These are phyloP conservation scores for Andrena chrysosceles DNA, from an alignment of 2,888 invertebrate genomes.

Conservation along the genomic window DNA sequence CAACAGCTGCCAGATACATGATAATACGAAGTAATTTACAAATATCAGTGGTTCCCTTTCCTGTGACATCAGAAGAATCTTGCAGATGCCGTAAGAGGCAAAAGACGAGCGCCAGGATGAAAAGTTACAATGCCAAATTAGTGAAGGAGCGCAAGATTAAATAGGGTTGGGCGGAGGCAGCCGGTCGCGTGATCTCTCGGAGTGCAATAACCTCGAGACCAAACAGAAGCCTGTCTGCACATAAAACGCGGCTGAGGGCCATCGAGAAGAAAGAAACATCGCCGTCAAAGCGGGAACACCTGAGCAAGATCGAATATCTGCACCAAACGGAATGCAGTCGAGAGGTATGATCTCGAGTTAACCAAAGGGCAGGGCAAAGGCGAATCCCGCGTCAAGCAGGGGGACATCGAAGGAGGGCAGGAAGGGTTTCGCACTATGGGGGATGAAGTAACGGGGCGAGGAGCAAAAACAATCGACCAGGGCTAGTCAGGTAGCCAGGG, in stretches of 20 bases:
- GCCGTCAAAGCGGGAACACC: not conserved
- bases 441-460: not conserved
- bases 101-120: not conserved
- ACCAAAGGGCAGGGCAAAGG: not conserved
- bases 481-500: conserved; percentile 1
- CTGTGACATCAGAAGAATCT: too few species aligned
- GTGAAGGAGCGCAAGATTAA: conserved; percentile 16
- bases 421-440: not conserved
- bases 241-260: not conserved
- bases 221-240: too few species aligned
- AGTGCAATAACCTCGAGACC: not conserved
- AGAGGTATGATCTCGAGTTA: conserved; percentile 11
- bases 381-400: not conserved
- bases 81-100: not conserved
- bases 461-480: conserved; percentile 33
- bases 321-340: not conserved
- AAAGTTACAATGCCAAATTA: not conserved
- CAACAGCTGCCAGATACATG: too few species aligned
- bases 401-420: not conserved
- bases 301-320: conserved; percentile 18
- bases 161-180: not conserved
- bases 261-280: not conserved
- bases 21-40: too few species aligned
- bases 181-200: not conserved
- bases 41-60: too few species aligned